phyloP scores from a whole-genome alignment of 2,113 vertebrate genomes.

The Guaruba guarouba region DNA sequence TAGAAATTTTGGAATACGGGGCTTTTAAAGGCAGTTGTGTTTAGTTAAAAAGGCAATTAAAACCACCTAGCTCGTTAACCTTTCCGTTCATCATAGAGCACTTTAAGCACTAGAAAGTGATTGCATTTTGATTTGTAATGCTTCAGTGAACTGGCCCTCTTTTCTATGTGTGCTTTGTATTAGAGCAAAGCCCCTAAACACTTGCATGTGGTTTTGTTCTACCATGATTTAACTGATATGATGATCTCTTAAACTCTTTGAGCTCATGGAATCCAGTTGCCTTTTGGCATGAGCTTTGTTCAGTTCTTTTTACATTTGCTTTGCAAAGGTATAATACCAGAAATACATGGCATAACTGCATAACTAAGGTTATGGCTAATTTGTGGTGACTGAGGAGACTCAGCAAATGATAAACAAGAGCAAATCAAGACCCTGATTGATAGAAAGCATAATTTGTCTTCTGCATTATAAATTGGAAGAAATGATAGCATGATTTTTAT shows the following conservation, averaged over 20 bases:
- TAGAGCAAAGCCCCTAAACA: neutral
- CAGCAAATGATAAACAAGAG: neutral
- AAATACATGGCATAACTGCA: neutral
- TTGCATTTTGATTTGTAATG: slow-evolving; percentile 46
- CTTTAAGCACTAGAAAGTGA: slow-evolving; percentile 6
- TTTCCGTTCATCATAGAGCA: neutral
- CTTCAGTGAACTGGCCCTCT: neutral
- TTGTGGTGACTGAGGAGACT: neutral
- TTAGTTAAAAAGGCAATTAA: slow-evolving; percentile 39
- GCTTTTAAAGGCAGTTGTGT: slow-evolving; percentile 33
- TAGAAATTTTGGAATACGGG: slow-evolving; percentile 16
- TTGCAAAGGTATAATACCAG: neutral
- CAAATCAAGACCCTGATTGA: neutral
- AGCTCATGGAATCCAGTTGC: neutral
- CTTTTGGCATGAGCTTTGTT: neutral
- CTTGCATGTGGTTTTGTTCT: slow-evolving; percentile 12
- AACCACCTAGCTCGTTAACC: slow-evolving; percentile 40
- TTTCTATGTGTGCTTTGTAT: neutral
- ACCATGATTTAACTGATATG: neutral
- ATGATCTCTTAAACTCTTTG: neutral
- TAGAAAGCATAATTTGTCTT: neutral
- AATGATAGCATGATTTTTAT: neutral
- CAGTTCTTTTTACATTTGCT: neutral
- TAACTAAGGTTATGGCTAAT: neutral
- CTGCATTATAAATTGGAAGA: neutral